phyloP scores from a whole-genome alignment of 1,140 invertebrate species.

The Euura lappo region DNA sequence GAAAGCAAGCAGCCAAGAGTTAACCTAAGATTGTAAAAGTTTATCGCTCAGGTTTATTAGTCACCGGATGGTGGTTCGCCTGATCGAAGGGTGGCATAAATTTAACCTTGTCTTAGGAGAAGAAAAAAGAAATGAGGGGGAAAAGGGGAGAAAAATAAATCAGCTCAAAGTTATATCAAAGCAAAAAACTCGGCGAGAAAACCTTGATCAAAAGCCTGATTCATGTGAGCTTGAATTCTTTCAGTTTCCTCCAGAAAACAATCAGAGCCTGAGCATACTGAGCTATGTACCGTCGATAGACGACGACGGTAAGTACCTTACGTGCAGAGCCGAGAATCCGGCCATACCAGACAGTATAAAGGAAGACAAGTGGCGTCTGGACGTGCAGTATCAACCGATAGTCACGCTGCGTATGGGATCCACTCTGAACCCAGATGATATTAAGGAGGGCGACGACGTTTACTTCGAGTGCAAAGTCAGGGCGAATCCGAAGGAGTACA shows the following conservation, averaged over 20 bases:
- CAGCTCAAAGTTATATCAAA: too few relatives aligned
- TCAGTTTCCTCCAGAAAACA: conserved; percentile 81
- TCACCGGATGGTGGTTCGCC: too few relatives aligned
- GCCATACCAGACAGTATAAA: conserved; percentile 79
- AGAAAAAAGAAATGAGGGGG: neutral
- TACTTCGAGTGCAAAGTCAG: conserved; percentile 82
- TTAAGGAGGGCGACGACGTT: conserved; percentile 85
- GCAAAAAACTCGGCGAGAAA: too few relatives aligned
- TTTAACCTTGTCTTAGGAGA: too few relatives aligned
- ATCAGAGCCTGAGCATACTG: conserved; percentile 83
- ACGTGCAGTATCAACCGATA: conserved; percentile 80
- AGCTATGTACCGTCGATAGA: conserved; percentile 81
- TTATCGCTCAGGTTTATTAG: too few relatives aligned
- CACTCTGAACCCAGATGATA: conserved; percentile 78
- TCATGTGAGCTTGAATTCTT: conserved; percentile 27
- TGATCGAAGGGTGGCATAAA: too few relatives aligned
- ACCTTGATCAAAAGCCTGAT: too few relatives aligned
- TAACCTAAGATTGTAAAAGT: too few relatives aligned
- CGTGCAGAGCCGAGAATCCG: conserved; percentile 86
- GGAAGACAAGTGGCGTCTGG: conserved; percentile 81
- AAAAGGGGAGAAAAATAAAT: too few relatives aligned
- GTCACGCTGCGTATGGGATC: conserved; percentile 79
- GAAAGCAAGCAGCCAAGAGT: too few relatives aligned
- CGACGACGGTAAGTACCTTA: conserved; percentile 86
- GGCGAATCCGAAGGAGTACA: conserved; percentile 81